A percentile compares a stretch with the other conserved stretches of the same genome.
Evolutionary conservation across 2,888 invertebrate species (phyloP).

Genomic region (Thymelicus sylvestris): DNA sequence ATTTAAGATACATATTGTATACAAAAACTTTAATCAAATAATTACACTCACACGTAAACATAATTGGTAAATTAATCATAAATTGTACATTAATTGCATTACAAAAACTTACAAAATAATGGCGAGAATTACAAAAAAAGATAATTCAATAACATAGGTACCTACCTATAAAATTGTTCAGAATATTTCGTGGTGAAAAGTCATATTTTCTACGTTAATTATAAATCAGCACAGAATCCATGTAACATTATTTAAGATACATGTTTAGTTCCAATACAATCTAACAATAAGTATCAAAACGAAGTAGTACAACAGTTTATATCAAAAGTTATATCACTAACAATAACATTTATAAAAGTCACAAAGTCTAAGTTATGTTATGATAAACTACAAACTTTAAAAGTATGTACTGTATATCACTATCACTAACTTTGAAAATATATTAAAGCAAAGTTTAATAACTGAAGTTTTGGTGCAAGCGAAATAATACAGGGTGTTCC

Average conservation of each 20-base stretch:
- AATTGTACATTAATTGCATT: background rate
- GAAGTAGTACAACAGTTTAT: background rate
- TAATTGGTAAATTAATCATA: background rate
- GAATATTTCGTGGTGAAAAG: too few relatives aligned
- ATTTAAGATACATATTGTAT: background rate
- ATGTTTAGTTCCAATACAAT: background rate
- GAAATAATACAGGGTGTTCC: too few relatives aligned
- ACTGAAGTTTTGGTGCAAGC: too few relatives aligned
- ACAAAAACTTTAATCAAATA: slow-evolving; percentile 2
- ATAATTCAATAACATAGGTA: background rate
- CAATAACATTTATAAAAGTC: too few relatives aligned
- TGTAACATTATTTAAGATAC: background rate
- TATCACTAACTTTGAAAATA: too few relatives aligned
- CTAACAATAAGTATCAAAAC: background rate
- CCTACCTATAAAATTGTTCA: too few relatives aligned
- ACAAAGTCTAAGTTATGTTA: too few relatives aligned
- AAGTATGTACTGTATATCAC: too few relatives aligned
- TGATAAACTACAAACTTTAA: too few relatives aligned
- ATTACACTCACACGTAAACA: background rate
- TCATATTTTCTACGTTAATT: too few relatives aligned
- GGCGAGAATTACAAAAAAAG: background rate
- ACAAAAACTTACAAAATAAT: slow-evolving; percentile 1
- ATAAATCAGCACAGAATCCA: background rate
- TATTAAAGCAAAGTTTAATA: too few relatives aligned
- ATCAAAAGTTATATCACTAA: slow-evolving; percentile 1